These are phyloP conservation scores for Peromyscus aztecus DNA, from an alignment of 2,797 vertebrate genomes.

Conservation along the genomic window DNA sequence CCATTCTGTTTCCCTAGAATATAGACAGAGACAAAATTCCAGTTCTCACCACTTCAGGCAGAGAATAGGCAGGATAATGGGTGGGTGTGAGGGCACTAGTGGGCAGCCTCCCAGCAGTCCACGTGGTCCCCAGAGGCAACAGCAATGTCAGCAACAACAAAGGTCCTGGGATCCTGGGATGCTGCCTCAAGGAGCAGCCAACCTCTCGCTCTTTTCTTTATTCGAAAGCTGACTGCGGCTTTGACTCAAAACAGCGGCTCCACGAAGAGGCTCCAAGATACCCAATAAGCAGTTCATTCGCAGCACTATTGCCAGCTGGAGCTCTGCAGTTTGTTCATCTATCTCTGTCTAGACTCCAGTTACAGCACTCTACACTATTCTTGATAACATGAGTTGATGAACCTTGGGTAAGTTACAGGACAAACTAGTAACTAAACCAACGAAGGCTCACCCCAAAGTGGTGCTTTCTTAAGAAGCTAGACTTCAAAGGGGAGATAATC, in stretches of 20 bases:
- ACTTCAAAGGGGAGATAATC: not conserved
- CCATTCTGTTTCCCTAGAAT: not conserved
- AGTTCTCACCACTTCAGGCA: not conserved
- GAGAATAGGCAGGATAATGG: not conserved
- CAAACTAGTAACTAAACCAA: not conserved
- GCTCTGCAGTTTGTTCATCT: not conserved
- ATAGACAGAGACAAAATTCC: not conserved
- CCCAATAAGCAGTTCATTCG: not conserved
- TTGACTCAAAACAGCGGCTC: not conserved
- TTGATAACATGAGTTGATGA: not conserved
- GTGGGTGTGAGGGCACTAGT: accelerated
- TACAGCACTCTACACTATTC: not conserved
- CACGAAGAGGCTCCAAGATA: not conserved
- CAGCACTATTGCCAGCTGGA: not conserved
- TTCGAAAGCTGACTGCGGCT: not conserved
- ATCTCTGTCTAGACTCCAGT: not conserved
- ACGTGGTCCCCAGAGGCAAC: not conserved
- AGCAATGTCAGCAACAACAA: not conserved
- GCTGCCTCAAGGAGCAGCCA: not conserved
- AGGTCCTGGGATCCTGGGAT: not conserved
- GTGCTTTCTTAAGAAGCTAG: not conserved
- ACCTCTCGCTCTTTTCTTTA: not conserved
- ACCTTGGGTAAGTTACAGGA: not conserved
- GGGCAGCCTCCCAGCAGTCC: not conserved
- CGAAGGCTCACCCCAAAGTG: not conserved